Evolutionary conservation across 1,140 invertebrate species (phyloP).

Genomic region (Littorina saxatilis): DNA sequence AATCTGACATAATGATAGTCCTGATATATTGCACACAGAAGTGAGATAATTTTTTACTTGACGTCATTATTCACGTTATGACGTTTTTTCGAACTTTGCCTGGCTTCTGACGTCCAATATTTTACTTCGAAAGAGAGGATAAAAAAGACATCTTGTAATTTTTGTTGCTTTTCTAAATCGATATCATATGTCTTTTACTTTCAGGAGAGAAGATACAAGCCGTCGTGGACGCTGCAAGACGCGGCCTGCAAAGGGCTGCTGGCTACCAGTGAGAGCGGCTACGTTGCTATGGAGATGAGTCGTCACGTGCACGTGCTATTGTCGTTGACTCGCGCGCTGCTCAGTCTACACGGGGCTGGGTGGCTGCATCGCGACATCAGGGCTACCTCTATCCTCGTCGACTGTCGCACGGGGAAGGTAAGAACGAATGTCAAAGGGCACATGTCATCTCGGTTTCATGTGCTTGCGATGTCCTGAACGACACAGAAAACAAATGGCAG

Average conservation of each 20-base stretch:
- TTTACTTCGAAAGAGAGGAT: too few relatives aligned
- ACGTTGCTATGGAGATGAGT: constrained; percentile 1
- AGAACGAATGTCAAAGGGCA: background rate
- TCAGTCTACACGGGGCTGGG: constrained; percentile 6
- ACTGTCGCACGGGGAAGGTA: constrained; percentile 16
- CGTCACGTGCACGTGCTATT: constrained; percentile 6
- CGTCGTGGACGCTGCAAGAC: constrained; percentile 22
- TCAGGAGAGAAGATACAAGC: constrained; percentile 17
- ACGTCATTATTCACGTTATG: too few relatives aligned
- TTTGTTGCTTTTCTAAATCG: background rate
- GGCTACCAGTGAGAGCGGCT: background rate
- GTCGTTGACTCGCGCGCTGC: background rate
- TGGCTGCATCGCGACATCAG: constrained; percentile 35
- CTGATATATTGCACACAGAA: too few relatives aligned
- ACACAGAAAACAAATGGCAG: too few relatives aligned
- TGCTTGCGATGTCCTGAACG: too few relatives aligned
- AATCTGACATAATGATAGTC: too few relatives aligned
- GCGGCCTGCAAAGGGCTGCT: constrained; percentile 13
- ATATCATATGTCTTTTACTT: too few relatives aligned
- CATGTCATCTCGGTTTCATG: too few relatives aligned
- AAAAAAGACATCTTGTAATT: too few relatives aligned
- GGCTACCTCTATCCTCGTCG: constrained; percentile 30
- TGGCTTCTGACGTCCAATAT: too few relatives aligned
- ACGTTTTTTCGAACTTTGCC: too few relatives aligned
- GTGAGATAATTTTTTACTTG: too few relatives aligned